A percentile compares a stretch with the other conserved stretches of the same genome.
Conservation (phyloP, 2,113 vertebrate genomes). For the Aplodontia rufa region DNA sequence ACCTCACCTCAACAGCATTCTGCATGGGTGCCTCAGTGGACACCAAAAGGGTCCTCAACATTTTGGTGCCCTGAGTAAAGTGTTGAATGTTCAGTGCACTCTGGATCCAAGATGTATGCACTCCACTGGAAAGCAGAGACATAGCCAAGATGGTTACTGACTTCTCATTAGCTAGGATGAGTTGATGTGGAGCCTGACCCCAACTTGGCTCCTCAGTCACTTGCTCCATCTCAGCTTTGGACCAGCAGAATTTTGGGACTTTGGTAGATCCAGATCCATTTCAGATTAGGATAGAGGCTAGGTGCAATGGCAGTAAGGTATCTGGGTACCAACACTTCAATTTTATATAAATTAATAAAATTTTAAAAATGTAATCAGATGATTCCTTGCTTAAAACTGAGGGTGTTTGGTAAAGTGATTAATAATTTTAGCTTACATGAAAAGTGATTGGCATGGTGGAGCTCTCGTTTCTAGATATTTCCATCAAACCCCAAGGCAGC, state of each 20-base stretch:
- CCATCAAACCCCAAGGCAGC: background rate
- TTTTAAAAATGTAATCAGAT: background rate
- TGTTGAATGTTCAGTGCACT: background rate
- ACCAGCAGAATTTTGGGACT: background rate
- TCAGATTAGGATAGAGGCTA: background rate
- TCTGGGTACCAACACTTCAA: too few relatives aligned
- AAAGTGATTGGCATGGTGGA: background rate
- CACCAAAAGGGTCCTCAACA: background rate
- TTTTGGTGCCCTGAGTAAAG: background rate
- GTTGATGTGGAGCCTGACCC: background rate
- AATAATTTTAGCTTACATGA: background rate
- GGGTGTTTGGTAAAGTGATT: background rate
- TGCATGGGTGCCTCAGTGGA: background rate
- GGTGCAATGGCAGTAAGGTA: too few relatives aligned
- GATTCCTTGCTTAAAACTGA: background rate
- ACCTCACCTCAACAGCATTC: background rate
- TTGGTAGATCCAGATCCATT: background rate
- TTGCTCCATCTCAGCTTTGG: background rate
- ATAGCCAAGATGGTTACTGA: background rate
- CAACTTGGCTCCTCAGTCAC: background rate
- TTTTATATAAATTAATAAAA: background rate
- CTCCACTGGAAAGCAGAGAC: background rate
- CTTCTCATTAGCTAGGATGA: background rate
- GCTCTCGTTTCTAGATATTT: background rate
- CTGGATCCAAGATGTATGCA: background rate